These are phyloP conservation scores for Lampropteryx suffumata DNA, from an alignment of 2,888 invertebrate species.

Conservation along the genomic window DNA sequence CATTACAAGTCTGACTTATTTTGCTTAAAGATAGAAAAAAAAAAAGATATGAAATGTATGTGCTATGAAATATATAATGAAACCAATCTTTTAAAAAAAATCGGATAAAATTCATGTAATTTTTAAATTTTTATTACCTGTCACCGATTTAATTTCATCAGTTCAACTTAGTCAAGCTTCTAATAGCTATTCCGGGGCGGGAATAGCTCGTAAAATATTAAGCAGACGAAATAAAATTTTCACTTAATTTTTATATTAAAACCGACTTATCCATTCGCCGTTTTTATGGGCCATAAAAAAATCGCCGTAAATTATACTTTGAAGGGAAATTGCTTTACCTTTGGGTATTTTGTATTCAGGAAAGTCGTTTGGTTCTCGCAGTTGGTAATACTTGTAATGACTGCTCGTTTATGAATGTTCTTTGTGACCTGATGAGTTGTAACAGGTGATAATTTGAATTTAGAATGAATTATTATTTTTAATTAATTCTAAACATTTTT, in stretches of 20 bases:
- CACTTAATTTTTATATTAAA: conserved; percentile 50
- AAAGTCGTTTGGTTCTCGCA: conserved; percentile 36
- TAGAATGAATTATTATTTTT: conserved; percentile 38
- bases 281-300: conserved; percentile 58
- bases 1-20: no score
- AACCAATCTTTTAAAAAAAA: no score
- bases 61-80: no score
- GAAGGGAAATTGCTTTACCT: conserved; percentile 46
- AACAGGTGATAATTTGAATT: background rate
- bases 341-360: conserved; percentile 48
- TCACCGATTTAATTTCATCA: conserved; percentile 17
- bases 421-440: conserved; percentile 15
- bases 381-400: conserved; percentile 51
- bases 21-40: no score
- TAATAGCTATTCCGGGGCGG: conserved; percentile 10
- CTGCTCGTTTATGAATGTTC: conserved; percentile 25
- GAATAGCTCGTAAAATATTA: conserved; percentile 31
- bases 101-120: background rate
- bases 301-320: conserved; percentile 59
- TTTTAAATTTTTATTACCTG: background rate
- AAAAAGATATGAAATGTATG: no score
- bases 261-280: conserved; percentile 47
- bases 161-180: conserved; percentile 17
- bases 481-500: no score
- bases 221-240: conserved; percentile 41